Evolutionary conservation across 2,113 vertebrate genomes (phyloP).

Genomic region (Pygathrix nemaeus): DNA sequence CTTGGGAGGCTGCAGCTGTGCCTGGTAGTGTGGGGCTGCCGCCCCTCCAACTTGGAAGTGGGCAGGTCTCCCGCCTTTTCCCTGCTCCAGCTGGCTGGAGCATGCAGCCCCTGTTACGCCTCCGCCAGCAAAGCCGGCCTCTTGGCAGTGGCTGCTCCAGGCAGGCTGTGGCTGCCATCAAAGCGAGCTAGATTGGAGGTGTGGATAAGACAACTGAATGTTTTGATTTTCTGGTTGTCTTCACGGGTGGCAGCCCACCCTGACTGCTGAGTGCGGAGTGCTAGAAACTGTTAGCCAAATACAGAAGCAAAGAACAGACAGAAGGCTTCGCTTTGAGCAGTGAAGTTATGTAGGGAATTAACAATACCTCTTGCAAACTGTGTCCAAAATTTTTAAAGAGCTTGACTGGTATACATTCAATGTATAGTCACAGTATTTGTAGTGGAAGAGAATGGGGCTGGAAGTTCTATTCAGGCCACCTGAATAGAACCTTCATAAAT

Average conservation of each 20-base stretch:
- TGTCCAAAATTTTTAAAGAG: neutral
- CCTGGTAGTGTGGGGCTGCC: no score
- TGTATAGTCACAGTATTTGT: neutral
- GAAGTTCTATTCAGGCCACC: neutral
- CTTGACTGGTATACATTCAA: accelerated
- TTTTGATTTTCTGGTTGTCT: neutral
- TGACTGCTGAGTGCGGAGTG: no score
- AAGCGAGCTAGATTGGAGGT: neutral
- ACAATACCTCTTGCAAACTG: neutral
- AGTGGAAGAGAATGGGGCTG: neutral
- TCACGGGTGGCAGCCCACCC: accelerated
- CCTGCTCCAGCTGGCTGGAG: no score
- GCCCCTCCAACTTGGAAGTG: no score
- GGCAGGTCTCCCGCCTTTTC: no score
- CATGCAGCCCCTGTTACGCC: no score
- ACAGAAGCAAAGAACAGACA: neutral
- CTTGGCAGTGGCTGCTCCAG: no score
- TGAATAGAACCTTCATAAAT: neutral
- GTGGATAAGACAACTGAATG: neutral
- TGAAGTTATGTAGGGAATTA: neutral
- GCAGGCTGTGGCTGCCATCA: no score
- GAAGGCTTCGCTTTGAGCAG: neutral
- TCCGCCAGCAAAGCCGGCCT: no score
- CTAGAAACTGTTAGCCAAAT: no score
- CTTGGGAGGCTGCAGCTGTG: no score